A percentile compares a stretch with the other conserved stretches of the same genome.
Evolutionary conservation across 2,113 vertebrate genomes (phyloP).

Genomic region (Struthidea cinerea): DNA sequence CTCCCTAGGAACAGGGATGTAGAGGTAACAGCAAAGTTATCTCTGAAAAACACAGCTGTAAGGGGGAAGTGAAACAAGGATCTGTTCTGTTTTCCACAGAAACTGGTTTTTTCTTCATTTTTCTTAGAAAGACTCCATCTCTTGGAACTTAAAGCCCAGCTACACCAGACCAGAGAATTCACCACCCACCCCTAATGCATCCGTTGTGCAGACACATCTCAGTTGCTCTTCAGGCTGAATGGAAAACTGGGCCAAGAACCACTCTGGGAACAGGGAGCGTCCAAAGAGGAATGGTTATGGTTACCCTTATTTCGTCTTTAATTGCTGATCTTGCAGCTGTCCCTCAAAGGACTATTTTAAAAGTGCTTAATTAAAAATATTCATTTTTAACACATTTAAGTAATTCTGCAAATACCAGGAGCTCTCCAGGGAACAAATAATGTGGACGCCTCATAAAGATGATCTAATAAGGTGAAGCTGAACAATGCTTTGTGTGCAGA

Average conservation of each 20-base stretch:
- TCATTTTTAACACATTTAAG: conserved; percentile 3
- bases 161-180: background rate
- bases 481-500: background rate
- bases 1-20: background rate
- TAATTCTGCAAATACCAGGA: conserved; percentile 4
- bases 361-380: background rate
- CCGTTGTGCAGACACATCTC: background rate
- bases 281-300: background rate
- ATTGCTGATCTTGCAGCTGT: background rate
- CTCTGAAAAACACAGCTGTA: background rate
- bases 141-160: background rate
- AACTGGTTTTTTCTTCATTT: fast-evolving
- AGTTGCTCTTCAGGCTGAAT: background rate
- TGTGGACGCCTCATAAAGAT: background rate
- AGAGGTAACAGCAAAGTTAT: background rate
- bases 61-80: background rate
- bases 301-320: background rate
- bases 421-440: conserved; percentile 21
- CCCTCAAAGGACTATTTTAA: conserved; percentile 2
- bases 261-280: background rate
- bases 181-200: background rate
- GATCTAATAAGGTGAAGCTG: conserved; percentile 33
- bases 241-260: background rate
- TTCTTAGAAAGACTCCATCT: background rate
- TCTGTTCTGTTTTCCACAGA: background rate